A percentile compares a stretch with the other conserved stretches of the same genome.
phyloP scores from a whole-genome alignment of 2,113 vertebrate genomes.

The Chunga burmeisteri region DNA sequence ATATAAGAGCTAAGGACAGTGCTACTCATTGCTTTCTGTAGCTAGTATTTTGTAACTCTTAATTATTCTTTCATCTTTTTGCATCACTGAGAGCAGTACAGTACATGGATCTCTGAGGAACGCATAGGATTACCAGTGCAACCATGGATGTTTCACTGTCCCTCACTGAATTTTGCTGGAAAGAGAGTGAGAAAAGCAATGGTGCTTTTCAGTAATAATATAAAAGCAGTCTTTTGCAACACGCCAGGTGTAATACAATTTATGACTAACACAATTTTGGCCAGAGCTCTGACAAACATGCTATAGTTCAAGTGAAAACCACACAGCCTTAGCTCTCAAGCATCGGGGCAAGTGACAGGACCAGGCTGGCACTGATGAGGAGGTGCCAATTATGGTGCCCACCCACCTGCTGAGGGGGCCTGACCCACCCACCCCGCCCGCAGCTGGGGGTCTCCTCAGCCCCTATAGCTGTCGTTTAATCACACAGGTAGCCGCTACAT shows the following conservation, averaged over 20 bases:
- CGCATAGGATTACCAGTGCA: fast-evolving
- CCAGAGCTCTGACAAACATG: not conserved
- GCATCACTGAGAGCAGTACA: not conserved
- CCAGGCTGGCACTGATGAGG: fast-evolving
- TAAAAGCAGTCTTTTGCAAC: not conserved
- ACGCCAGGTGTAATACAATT: fast-evolving
- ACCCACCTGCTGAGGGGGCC: not conserved
- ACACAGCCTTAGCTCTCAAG: too few relatives aligned
- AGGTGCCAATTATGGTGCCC: too few relatives aligned
- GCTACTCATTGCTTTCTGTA: not conserved
- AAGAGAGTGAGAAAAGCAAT: not conserved
- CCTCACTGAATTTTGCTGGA: not conserved
- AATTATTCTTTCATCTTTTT: not conserved
- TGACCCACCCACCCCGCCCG: not conserved
- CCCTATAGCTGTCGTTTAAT: not conserved
- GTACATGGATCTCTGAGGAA: not conserved
- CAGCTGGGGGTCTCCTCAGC: not conserved
- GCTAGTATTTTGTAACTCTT: not conserved
- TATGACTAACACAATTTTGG: not conserved
- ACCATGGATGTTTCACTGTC: not conserved
- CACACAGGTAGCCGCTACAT: fast-evolving
- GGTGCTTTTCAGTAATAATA: not conserved
- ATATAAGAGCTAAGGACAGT: not conserved
- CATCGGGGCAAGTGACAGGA: fast-evolving
- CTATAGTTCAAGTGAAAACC: not conserved